These are phyloP conservation scores for Urosaurus nigricauda DNA, from an alignment of 2,797 vertebrate genomes.

Conservation along the genomic window DNA sequence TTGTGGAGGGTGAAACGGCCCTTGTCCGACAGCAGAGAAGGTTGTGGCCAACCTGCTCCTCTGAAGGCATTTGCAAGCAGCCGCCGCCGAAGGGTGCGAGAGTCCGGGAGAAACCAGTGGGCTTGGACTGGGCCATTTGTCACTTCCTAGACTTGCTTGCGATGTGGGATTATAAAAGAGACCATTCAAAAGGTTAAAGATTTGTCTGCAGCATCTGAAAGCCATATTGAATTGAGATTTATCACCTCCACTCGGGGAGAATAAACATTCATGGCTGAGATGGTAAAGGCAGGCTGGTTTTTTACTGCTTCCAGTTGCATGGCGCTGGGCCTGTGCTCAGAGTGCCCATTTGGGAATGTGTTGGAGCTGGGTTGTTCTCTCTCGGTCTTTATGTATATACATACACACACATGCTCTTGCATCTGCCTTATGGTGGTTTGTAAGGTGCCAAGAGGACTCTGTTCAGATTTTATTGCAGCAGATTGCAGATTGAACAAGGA, in stretches of 20 bases:
- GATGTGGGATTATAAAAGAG: slow-evolving; percentile 53
- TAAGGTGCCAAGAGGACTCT: not conserved
- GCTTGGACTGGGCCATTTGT: slow-evolving; percentile 50
- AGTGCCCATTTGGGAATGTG: not conserved
- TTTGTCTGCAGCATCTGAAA: slow-evolving; percentile 69
- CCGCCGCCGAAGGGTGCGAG: too few relatives aligned
- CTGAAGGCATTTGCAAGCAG: not conserved
- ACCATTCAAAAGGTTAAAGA: slow-evolving; percentile 67
- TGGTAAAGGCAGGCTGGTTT: slow-evolving; percentile 14
- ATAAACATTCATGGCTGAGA: slow-evolving; percentile 46
- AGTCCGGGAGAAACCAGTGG: not conserved
- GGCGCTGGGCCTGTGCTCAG: too few relatives aligned
- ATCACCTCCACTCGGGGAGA: slow-evolving; percentile 56
- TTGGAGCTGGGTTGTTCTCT: too few relatives aligned
- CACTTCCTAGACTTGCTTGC: slow-evolving; percentile 64
- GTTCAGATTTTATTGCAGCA: not conserved
- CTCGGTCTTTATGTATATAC: too few relatives aligned
- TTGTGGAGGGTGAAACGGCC: not conserved
- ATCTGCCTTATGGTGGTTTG: not conserved
- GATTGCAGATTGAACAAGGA: too few relatives aligned
- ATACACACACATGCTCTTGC: too few relatives aligned
- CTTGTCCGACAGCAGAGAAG: not conserved
- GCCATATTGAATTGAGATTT: slow-evolving; percentile 51
- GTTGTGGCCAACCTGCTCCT: not conserved
- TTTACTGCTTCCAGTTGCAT: not conserved